A percentile compares a stretch with the other conserved stretches of the same genome.
These are phyloP conservation scores for Sipha flava DNA, from an alignment of 1,140 invertebrate genomes.

Conservation along the genomic window DNA sequence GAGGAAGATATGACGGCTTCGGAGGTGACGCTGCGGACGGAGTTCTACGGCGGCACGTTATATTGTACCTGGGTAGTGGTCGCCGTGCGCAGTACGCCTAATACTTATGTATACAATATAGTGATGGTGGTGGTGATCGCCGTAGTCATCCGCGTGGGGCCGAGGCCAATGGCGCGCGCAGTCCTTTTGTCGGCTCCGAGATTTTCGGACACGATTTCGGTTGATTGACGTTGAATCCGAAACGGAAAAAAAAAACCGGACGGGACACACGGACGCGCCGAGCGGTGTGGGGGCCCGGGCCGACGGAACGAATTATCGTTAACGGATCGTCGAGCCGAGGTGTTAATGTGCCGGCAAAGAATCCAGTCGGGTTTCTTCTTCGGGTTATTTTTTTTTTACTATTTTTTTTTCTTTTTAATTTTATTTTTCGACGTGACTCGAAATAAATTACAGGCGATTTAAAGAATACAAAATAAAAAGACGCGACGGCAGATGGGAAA, in stretches of 20 bases:
- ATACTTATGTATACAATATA: too few species aligned
- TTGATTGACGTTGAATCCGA: constrained; percentile 30
- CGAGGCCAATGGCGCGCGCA: neutral
- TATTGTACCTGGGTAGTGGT: neutral
- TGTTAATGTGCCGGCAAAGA: constrained; percentile 32
- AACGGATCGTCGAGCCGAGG: constrained; percentile 31
- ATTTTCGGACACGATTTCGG: constrained; percentile 28
- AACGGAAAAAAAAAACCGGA: constrained; percentile 7
- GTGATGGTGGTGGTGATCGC: neutral
- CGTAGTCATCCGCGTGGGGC: neutral
- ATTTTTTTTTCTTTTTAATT: neutral
- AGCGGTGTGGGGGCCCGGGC: neutral
- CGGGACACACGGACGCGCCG: neutral
- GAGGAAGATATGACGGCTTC: neutral
- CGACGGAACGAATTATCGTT: constrained; percentile 31
- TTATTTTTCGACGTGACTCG: constrained; percentile 5
- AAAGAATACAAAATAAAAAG: neutral
- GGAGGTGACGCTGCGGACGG: neutral
- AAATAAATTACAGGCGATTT: constrained; percentile 18
- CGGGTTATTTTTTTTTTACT: neutral
- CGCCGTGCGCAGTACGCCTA: too few species aligned
- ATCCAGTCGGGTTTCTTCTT: constrained; percentile 2
- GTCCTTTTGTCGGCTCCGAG: constrained; percentile 30
- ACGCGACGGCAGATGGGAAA: neutral
- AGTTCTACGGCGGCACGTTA: too few species aligned